Evolutionary conservation across 2,113 vertebrate species (phyloP), one percentile per base, ranked within the genome.

Genomic region (Thunnus maccoyii): DNA sequence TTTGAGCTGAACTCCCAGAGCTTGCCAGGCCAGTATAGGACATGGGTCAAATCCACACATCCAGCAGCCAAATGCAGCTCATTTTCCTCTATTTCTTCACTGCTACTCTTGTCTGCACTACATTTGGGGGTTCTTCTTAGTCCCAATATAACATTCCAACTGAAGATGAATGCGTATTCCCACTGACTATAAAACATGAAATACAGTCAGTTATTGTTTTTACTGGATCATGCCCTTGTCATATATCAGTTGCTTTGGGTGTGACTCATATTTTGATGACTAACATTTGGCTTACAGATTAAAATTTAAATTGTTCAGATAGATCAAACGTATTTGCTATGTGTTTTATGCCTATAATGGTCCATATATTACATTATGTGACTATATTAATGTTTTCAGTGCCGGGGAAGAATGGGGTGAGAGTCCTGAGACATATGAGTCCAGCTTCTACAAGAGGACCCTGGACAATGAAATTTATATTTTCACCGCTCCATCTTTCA

Each of bases 381-480:
- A 58, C 48, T 55, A 44, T 89, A 6, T 73, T 68, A 44, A 66
- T 80, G 47, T 76, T 86, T 91, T 81, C 72, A 96, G 95, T n/a
- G 90, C 92, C 63, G 98, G 96, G 88, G 97, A 98, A 91, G 96
- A 98, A 44, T 99, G 98, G 98, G 92, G 90, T 47, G 98, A 99
- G 92, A 97, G 97, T 85, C 94, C 96, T 3, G 98, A 99, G 94
- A 97, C 97, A 8, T 99, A 99, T 3, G 98, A 99, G 88, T 96
- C 97, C 70, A 99, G 98, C 89, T 99, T 98, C 94, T 99, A 99
- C 93, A 99, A 99, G 88, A 94, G 98, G 78, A 97, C 97, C 85
- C 95, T 99, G 82, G 98, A 99, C 94, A 99, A 99, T 77, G 96
- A 97, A 84, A 96, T 98, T 82, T 99, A 99, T 89, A 96, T 99